These are phyloP conservation scores for Cichlasoma orientale DNA, from an alignment of 2,797 vertebrate species.

Conservation along the genomic window DNA sequence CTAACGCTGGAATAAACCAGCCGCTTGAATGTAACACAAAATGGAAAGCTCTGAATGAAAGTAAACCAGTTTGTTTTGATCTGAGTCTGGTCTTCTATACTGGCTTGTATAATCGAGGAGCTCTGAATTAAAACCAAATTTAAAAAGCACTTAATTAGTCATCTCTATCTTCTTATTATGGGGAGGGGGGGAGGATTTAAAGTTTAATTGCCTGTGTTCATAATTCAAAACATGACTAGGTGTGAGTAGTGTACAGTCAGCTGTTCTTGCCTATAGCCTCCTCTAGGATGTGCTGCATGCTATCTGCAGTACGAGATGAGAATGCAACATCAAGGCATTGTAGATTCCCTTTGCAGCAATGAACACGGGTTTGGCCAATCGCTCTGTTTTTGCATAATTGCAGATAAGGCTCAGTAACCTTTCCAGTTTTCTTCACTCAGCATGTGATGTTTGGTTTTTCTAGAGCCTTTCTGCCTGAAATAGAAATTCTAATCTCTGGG, in stretches of 20 bases:
- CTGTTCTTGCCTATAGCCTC: constrained; percentile 55
- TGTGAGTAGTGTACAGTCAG: constrained; percentile 59
- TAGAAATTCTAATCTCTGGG: constrained; percentile 73
- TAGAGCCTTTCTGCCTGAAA: constrained; percentile 56
- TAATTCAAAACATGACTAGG: constrained; percentile 62
- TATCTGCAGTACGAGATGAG: constrained; percentile 23
- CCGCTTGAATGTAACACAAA: background rate
- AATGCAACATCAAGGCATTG: constrained; percentile 58
- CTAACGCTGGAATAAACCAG: constrained; percentile 11
- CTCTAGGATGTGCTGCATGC: constrained; percentile 71
- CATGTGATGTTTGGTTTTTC: constrained; percentile 69
- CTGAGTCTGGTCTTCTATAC: constrained; percentile 22
- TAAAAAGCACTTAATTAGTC: constrained; percentile 49
- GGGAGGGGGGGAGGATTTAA: constrained; percentile 52
- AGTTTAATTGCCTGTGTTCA: constrained; percentile 66
- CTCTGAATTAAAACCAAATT: constrained; percentile 46
- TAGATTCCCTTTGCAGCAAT: constrained; percentile 65
- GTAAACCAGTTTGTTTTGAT: constrained; percentile 29
- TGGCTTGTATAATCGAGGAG: constrained; percentile 30
- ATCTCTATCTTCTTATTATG: constrained; percentile 50
- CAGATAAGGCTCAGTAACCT: constrained; percentile 79
- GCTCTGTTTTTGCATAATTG: constrained; percentile 76
- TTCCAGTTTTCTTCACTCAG: constrained; percentile 70
- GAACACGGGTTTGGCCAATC: constrained; percentile 53
- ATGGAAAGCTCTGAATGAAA: constrained; percentile 23